Percentiles rank a stretch among this genome's conserved stretches.
Evolutionary conservation across 1,140 invertebrate species (phyloP).

Genomic region (Mizuhopecten yessoensis): DNA sequence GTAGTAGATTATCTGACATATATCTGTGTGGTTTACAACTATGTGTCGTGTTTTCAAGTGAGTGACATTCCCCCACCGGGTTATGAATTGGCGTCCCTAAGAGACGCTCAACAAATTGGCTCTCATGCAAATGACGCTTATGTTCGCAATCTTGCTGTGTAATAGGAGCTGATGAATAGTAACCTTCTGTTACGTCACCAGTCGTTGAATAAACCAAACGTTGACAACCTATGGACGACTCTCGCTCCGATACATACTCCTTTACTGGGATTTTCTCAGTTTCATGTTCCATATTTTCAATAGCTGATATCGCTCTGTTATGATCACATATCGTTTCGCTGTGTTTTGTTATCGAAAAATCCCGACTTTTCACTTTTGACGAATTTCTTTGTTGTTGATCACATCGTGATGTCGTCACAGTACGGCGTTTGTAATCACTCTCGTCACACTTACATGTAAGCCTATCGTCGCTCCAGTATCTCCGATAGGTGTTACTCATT

Average conservation of each 20-base stretch:
- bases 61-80: background rate
- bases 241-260: background rate
- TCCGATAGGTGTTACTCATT: background rate
- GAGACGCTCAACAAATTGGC: background rate
- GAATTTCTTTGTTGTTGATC: background rate
- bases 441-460: background rate
- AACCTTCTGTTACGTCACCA: background rate
- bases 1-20: no score
- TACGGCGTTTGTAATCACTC: background rate
- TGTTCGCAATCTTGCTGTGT: background rate
- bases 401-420: background rate
- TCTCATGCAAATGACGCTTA: background rate
- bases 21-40: background rate
- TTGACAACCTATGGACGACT: background rate
- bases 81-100: background rate
- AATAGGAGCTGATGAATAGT: background rate
- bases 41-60: background rate
- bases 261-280: no score
- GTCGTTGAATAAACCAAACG: background rate
- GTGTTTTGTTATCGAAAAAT: no score
- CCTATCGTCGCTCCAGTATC: background rate
- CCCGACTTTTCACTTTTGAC: background rate
- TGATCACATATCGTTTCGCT: no score
- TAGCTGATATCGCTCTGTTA: no score
- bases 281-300: no score